Evolutionary conservation across 1,140 invertebrate species (phyloP).

Genomic region (Conus ventricosus): DNA sequence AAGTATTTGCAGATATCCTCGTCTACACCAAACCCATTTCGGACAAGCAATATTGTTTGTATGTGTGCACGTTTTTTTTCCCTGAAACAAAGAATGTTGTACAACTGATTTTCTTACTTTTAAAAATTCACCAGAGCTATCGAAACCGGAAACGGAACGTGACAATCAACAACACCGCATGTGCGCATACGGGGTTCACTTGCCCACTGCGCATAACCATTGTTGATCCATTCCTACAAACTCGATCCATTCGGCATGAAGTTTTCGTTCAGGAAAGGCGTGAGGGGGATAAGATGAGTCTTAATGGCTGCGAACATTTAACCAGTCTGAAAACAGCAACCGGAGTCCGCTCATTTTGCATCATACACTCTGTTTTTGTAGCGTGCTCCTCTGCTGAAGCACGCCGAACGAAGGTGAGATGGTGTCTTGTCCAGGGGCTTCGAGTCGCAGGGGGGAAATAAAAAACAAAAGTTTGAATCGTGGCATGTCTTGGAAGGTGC

Average conservation of each 20-base stretch:
- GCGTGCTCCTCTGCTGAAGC: conserved; percentile 83
- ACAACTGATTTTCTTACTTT: no score
- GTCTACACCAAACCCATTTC: no score
- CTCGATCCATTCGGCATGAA: conserved; percentile 50
- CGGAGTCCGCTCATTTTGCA: conserved; percentile 84
- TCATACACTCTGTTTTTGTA: conserved; percentile 86
- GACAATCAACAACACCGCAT: conserved; percentile 43
- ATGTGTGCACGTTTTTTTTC: no score
- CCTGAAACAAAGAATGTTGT: no score
- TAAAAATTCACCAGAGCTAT: neutral
- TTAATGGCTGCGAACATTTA: conserved; percentile 83
- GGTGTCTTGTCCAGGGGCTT: neutral
- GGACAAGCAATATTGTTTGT: no score
- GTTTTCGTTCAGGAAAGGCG: conserved; percentile 37
- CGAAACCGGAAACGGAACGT: conserved; percentile 41
- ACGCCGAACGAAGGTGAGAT: conserved; percentile 82
- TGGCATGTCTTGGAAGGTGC: neutral
- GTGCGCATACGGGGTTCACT: conserved; percentile 44
- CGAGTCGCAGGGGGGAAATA: neutral
- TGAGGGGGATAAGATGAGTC: conserved; percentile 60
- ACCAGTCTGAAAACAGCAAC: conserved; percentile 85
- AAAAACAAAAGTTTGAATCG: neutral
- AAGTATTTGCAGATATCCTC: no score
- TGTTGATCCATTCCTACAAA: conserved; percentile 46
- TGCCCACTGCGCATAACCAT: conserved; percentile 59